Evolutionary conservation across 2,888 invertebrate genomes (phyloP), one percentile per base, ranked within the genome.

Genomic region (Drosophila meridiana): DNA sequence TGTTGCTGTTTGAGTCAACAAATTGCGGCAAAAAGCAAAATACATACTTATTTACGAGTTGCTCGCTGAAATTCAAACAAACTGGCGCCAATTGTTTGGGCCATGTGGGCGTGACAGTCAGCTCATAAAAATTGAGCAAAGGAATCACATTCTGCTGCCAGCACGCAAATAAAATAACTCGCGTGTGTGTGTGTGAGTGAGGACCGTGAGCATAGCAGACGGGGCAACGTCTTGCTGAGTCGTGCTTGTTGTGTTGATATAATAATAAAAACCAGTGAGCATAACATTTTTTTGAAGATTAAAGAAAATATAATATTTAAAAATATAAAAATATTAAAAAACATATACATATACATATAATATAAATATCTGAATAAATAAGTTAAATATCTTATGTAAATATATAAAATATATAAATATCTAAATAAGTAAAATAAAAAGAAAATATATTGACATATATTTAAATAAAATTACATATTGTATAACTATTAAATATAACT

Each of bases 11-110:
- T 67, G 63, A 34, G 56, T 55, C 52, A 43, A 61, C 47, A 47
- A 61, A 73, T 64, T 68, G 56, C 20, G 62, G 50, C 43, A 73
- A 74, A 76, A 52, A 48, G 34, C 58, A 58, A 74, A 69, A 63
- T 62, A 75, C 59, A 76, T 68, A 66, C 68, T 76, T 86, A 83
- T 82, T 80, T 82, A 67, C 61, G 70, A 76, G 71, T 78, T 66
- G 66, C 67, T 45, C 36, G 53, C 53, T 52, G 55, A 66, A 73
- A 80, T 48, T 69, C 57, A 52, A 63, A 58, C 72, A 76, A 79
- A 72, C 79, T 79, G 79, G 72, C 78, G 79, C 78, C 78, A 79
- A 79, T 72, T 72, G 72, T 64, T 69, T 48, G 67, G 32, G 62
- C 61, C 76, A 53, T 66, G 57, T 63, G 76, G 71, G 66, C 75